Evolutionary conservation across 30 jellyfish, hydroid and myxozoan genomes (phyloP).

Genomic region (Turritopsis dohrnii): DNA sequence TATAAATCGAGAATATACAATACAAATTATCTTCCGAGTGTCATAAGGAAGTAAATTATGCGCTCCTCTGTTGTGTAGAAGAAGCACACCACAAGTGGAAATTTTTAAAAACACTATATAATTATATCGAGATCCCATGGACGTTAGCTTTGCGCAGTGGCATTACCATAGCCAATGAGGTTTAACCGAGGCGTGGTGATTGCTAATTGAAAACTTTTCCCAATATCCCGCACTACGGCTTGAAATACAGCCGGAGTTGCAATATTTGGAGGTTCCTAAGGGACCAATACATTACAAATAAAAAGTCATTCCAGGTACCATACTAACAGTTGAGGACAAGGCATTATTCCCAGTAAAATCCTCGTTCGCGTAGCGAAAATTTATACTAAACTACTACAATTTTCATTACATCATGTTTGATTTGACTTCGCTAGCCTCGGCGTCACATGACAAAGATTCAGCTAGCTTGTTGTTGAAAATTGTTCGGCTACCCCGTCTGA

Average conservation of each 20-base stretch:
- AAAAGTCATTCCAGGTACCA: too few relatives aligned
- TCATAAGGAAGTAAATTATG: not conserved
- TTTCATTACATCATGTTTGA: too few relatives aligned
- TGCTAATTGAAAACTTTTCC: conserved; percentile 96
- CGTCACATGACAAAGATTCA: too few relatives aligned
- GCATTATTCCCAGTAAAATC: too few relatives aligned
- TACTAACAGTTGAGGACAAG: too few relatives aligned
- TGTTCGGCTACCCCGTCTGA: too few relatives aligned
- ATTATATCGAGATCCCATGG: not conserved
- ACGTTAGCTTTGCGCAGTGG: conserved; percentile 94
- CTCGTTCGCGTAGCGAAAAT: too few relatives aligned
- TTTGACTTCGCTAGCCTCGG: too few relatives aligned
- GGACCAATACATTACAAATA: conserved; percentile 24
- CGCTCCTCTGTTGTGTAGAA: not conserved
- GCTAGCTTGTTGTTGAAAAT: too few relatives aligned
- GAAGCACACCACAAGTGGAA: not conserved
- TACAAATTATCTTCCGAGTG: not conserved
- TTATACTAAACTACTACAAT: too few relatives aligned
- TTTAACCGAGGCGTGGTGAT: conserved; percentile 97
- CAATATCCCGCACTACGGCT: conserved; percentile 97
- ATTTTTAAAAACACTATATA: not conserved
- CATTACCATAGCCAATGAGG: conserved; percentile 95
- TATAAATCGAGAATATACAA: not conserved
- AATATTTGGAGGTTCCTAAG: conserved; percentile 76
- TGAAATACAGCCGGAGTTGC: conserved; percentile 84